These are phyloP conservation scores for Bergia sp. DNA, from an alignment of 92 coral and sea anemone genomes.

Conservation along the genomic window DNA sequence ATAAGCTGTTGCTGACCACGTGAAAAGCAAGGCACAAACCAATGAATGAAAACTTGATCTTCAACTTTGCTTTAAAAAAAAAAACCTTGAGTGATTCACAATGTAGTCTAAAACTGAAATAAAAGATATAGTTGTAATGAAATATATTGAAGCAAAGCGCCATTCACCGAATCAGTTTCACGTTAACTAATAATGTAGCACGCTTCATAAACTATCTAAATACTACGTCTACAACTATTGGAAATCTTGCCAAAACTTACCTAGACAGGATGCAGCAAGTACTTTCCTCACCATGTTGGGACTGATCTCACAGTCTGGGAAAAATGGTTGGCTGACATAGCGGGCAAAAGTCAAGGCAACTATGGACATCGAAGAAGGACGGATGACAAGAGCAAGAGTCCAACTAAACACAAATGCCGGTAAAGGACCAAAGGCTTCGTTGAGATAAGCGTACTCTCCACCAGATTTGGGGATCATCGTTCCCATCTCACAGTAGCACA, in stretches of 20 bases:
- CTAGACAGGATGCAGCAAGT: slow-evolving; percentile 89
- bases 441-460: slow-evolving; percentile 89
- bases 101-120: too few species aligned
- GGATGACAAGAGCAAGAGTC: slow-evolving; percentile 93
- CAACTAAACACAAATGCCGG: slow-evolving; percentile 97
- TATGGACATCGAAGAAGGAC: slow-evolving; percentile 94
- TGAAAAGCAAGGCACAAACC: neutral
- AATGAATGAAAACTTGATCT: neutral
- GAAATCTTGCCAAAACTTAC: slow-evolving; percentile 62
- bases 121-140: neutral
- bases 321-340: slow-evolving; percentile 95
- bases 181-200: neutral
- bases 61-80: neutral
- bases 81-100: neutral
- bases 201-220: neutral
- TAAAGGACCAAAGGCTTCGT: slow-evolving; percentile 91
- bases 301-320: slow-evolving; percentile 90
- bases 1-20: slow-evolving; percentile 12
- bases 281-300: slow-evolving; percentile 83
- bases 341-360: slow-evolving; percentile 95
- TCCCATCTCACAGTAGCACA: slow-evolving; percentile 97
- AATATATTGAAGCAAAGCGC: neutral
- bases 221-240: neutral
- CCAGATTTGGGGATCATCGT: slow-evolving; percentile 99
- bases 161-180: neutral